A percentile compares a stretch with the other conserved stretches of the same genome.
Evolutionary conservation across 2,888 invertebrate genomes (phyloP).

Genomic region (Leptarthrus brevirostris): DNA sequence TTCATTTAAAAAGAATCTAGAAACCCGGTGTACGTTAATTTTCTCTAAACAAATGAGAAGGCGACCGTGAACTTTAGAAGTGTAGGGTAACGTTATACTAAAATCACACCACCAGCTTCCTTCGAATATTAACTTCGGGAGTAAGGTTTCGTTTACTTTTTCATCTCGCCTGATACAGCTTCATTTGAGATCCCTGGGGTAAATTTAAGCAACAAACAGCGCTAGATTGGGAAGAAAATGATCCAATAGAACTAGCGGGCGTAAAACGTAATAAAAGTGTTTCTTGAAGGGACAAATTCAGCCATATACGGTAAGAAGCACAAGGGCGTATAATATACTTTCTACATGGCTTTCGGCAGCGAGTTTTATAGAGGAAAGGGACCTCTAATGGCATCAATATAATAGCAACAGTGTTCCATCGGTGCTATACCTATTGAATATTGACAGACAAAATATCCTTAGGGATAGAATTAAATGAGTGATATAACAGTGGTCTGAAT

Average conservation of each 20-base stretch:
- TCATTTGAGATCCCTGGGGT: background rate
- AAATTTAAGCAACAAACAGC: slow-evolving; percentile 7
- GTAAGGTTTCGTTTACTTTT: background rate
- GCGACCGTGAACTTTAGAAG: too few relatives aligned
- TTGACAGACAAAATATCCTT: slow-evolving; percentile 39
- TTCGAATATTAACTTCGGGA: background rate
- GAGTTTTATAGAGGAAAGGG: background rate
- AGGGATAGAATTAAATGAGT: slow-evolving; percentile 26
- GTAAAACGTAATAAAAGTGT: slow-evolving; percentile 1
- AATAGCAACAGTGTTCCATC: slow-evolving; percentile 18
- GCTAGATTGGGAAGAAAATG: background rate
- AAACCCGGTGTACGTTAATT: too few relatives aligned
- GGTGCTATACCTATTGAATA: slow-evolving; percentile 28
- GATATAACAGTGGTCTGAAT: slow-evolving; percentile 23
- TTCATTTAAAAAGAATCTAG: too few relatives aligned
- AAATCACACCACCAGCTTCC: background rate
- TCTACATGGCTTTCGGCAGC: too few relatives aligned
- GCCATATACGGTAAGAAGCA: background rate
- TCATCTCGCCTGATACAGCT: background rate
- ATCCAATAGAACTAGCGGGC: background rate
- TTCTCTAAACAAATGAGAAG: too few relatives aligned
- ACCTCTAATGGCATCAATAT: background rate
- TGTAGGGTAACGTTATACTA: too few relatives aligned
- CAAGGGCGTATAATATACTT: background rate
- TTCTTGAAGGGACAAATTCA: background rate